Conservation (phyloP, 2,888 invertebrate species). For the Selenia dentaria region DNA sequence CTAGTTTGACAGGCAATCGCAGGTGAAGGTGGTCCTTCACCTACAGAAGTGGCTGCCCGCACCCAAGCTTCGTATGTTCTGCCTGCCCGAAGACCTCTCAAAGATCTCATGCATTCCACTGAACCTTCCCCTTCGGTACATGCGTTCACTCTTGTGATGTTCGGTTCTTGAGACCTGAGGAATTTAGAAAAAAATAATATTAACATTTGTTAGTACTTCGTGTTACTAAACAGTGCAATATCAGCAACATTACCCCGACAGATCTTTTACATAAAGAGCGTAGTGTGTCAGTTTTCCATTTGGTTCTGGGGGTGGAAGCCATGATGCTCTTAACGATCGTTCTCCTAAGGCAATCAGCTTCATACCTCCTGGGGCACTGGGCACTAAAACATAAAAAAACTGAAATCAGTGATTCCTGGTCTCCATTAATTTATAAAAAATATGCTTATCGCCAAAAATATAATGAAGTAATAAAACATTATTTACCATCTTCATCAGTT, state of each 20-base stretch:
- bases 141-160: slow-evolving; percentile 65
- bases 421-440: no score
- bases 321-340: slow-evolving; percentile 92
- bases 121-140: slow-evolving; percentile 68
- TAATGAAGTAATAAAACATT: no score
- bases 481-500: slow-evolving; percentile 93
- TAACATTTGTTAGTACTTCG: neutral
- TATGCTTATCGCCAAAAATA: no score
- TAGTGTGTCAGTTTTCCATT: slow-evolving; percentile 94
- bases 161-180: slow-evolving; percentile 70
- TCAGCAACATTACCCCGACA: slow-evolving; percentile 79
- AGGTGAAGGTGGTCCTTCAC: slow-evolving; percentile 85
- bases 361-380: slow-evolving; percentile 93
- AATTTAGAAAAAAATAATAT: neutral
- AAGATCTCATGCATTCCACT: slow-evolving; percentile 82
- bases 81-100: slow-evolving; percentile 87
- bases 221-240: no score
- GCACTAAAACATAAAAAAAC: slow-evolving; percentile 89
- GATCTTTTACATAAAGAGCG: slow-evolving; percentile 90
- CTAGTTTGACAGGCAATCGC: slow-evolving; percentile 77
- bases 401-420: no score
- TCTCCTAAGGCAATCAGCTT: slow-evolving; percentile 93
- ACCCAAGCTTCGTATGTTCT: slow-evolving; percentile 95
- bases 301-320: slow-evolving; percentile 92
- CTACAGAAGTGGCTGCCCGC: slow-evolving; percentile 91